These are phyloP conservation scores for Ladona fulva DNA, from an alignment of 1,140 invertebrate species.

Conservation along the genomic window DNA sequence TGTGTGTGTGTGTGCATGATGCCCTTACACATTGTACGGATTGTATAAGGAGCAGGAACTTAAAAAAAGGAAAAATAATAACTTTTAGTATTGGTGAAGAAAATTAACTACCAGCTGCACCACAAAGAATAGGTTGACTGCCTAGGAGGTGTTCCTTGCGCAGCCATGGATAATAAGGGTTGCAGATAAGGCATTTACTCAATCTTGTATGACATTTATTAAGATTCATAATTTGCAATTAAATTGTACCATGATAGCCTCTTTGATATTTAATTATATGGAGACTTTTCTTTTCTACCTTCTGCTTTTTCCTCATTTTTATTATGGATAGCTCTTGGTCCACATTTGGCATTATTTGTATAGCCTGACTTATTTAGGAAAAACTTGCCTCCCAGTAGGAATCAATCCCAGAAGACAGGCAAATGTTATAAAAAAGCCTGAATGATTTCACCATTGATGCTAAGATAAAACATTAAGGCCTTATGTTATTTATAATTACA, in stretches of 20 bases:
- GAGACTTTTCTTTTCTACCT: not conserved
- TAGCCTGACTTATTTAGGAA: too few relatives aligned
- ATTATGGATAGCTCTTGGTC: too few relatives aligned
- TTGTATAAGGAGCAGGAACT: not conserved
- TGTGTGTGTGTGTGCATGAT: not conserved
- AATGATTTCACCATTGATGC: too few relatives aligned
- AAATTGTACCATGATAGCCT: not conserved
- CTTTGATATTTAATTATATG: slow-evolving; percentile 6
- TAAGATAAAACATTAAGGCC: too few relatives aligned
- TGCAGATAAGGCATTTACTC: slow-evolving; percentile 9
- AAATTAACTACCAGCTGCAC: not conserved
- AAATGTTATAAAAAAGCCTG: too few relatives aligned
- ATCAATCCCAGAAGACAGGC: too few relatives aligned
- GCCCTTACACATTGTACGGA: not conserved
- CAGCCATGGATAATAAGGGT: not conserved
- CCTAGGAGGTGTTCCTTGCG: too few relatives aligned
- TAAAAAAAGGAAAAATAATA: not conserved
- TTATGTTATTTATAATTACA: too few relatives aligned
- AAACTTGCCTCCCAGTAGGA: too few relatives aligned
- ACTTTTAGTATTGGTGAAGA: not conserved
- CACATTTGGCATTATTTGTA: too few relatives aligned
- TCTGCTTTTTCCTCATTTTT: too few relatives aligned
- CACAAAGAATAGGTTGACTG: too few relatives aligned
- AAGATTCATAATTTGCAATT: slow-evolving; percentile 10
- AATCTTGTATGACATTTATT: not conserved